phyloP scores from a whole-genome alignment of 1,140 invertebrate species.

The Drosophila chauvacae region DNA sequence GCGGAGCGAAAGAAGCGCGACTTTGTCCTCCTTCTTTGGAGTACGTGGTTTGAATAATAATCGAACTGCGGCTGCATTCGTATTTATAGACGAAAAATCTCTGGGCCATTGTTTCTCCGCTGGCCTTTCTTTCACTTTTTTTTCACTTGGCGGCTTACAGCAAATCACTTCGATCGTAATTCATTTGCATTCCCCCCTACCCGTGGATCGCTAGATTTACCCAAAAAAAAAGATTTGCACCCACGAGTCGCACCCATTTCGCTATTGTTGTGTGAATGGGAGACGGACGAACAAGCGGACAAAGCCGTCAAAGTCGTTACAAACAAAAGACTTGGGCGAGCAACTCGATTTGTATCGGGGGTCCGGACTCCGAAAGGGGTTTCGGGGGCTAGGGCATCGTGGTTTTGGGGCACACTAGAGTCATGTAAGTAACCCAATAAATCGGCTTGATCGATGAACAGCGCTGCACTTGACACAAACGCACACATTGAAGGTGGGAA shows the following conservation, averaged over 20 bases:
- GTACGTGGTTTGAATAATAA: constrained; percentile 81
- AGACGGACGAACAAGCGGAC: constrained; percentile 38
- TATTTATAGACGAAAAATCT: constrained; percentile 78
- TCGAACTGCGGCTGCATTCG: constrained; percentile 63
- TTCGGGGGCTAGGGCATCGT: background rate
- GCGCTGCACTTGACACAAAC: constrained; percentile 77
- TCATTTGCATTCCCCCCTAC: constrained; percentile 66
- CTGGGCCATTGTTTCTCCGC: constrained; percentile 48
- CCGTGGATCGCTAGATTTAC: constrained; percentile 38
- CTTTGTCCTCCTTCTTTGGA: constrained; percentile 73
- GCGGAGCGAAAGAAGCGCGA: constrained; percentile 37
- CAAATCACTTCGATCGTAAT: constrained; percentile 66
- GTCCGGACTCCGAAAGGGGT: background rate
- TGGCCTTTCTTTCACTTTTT: constrained; percentile 80
- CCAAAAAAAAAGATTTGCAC: constrained; percentile 68
- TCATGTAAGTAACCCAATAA: constrained; percentile 81
- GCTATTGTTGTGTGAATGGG: constrained; percentile 74
- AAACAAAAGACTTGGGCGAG: constrained; percentile 78
- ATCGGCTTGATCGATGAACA: constrained; percentile 74
- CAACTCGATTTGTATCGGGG: constrained; percentile 46
- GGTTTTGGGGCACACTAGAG: constrained; percentile 35
- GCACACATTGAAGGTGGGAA: background rate
- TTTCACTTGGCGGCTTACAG: constrained; percentile 61
- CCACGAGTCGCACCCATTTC: constrained; percentile 77
- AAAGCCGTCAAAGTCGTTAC: constrained; percentile 42